Evolutionary conservation across 1,140 invertebrate species (phyloP), one percentile per base, ranked within the genome.

Genomic region (Alviniconcha marisindica): DNA sequence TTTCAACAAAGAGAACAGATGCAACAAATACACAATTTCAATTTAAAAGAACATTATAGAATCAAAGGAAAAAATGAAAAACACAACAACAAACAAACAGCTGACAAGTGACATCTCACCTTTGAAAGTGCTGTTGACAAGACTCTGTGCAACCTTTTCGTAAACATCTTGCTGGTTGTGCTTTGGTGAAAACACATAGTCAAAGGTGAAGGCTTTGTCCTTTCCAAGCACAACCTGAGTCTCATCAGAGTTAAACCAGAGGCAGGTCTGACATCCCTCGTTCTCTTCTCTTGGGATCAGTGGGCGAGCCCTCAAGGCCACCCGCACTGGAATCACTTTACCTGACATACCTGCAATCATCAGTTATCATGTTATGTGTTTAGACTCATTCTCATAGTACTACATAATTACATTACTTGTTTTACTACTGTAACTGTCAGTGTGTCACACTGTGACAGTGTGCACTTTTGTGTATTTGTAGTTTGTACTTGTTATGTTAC

Each of bases 191-290:
- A 97, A 98, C 0, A 97, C 97, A 94, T 96, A 96, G 91, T 98
- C 98, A 90, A 95, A 99, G 0, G 97, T 98, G 88, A 97, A 98
- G 0, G 95, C 93, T 87, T 96, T 95, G 93, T 99, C 97, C 15
- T 96, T 96, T 74, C 98, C 98, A 4, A 99, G 94, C 0, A 97
- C 94, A 33, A 99, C 96, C 91, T 99, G 88, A 31, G 97, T 97
- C 73, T 93, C 92, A 81, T 87, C 84, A 48, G 87, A 77, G 14
- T 90, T 88, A 66, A 91, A 91, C 31, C 87, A 85, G 4, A 93
- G 83, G 86, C 93, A 93, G 14, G 81, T 77, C 77, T 92, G 90
- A 87, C 92, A 93, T 15, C 92, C 92, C 71, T 93, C 92, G 33
- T 87, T 87, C 12, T 83, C 90, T 92, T 98, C 97, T 24, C 94